Evolutionary conservation across 2,888 invertebrate species (phyloP), one percentile per base, ranked within the genome.

Genomic region (Caenorhabditis sp.): DNA sequence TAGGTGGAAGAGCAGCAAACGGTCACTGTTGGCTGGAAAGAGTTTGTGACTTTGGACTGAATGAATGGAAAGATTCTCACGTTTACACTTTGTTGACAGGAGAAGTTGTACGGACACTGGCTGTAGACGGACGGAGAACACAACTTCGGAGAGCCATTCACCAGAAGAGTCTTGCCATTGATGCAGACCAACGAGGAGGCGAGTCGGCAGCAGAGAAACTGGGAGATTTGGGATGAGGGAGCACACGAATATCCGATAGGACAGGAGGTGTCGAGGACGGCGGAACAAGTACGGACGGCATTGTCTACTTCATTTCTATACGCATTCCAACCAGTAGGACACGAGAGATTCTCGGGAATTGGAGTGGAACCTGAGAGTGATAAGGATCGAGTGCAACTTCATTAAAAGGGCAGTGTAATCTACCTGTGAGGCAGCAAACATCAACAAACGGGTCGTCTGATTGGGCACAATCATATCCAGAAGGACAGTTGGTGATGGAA

Each of bases 161-260:
- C 70, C n/a, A 87, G 55, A 35, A 78, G 60, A 2, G 88, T 80
- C 3, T 80, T 68, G 9, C 84, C 85, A 24, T 79, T 80, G 58
- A 87, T 84, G 44, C 88, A 86, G 18, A 85, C 70, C 15, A 89
- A 82, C 18, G 84, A 79, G 9, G 83, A 71, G 8, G 90, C 89
- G n/a, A 90, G 58, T 1, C 90, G 85, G 60, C 90, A 90, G 68
- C 90, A 90, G 6, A 89, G 51, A 56, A 87, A 90, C 20, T 85
- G 70, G 1, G 80, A 61, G 24, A 69, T 26, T 35, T 74, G 78
- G 9, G 72, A 76, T 0, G 85, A 76, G 8, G 88, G 87, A 22
- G 87, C 85, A 72, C 87, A 88, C 0, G 88, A 88, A 70, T 81
- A 88, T 3, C 88, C 88, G 44, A 67, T 61, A 0, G 88, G 87